Evolutionary conservation across 2,797 vertebrate genomes (phyloP).

Genomic region (Holocentrus rufus): DNA sequence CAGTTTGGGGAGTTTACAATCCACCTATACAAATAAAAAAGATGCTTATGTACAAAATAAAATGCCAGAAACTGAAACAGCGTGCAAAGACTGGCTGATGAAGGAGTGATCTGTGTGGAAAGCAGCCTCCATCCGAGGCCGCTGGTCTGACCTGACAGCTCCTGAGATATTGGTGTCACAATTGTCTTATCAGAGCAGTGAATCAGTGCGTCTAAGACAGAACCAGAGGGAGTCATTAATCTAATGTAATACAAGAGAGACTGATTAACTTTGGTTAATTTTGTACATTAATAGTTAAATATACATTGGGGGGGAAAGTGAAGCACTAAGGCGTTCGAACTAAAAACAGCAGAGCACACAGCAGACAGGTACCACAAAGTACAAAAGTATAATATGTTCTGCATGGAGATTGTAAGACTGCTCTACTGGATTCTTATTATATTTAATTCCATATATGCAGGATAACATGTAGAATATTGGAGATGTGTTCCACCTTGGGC

Average conservation of each 20-base stretch:
- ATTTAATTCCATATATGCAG: neutral
- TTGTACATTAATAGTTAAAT: neutral
- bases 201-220: constrained; percentile 18
- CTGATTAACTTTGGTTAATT: constrained; percentile 22
- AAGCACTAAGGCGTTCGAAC: too few relatives aligned
- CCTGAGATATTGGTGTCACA: constrained; percentile 26
- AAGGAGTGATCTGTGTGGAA: neutral
- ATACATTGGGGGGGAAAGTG: neutral
- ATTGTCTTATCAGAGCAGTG: constrained; percentile 4
- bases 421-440: neutral
- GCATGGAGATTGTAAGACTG: too few relatives aligned
- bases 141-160: constrained; percentile 20
- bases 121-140: constrained; percentile 8
- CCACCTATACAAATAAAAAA: neutral
- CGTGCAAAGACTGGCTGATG: neutral
- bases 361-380: neutral
- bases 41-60: neutral
- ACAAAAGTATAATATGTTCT: too few relatives aligned
- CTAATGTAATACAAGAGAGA: constrained; percentile 27
- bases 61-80: neutral
- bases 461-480: neutral
- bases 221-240: constrained; percentile 22
- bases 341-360: neutral
- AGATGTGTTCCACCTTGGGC: neutral
- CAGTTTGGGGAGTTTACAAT: neutral